Percentiles rank a stretch among this genome's conserved stretches.
These are phyloP conservation scores for Ctenoplectra terminalis DNA, from an alignment of 1,140 invertebrate genomes.

Conservation along the genomic window DNA sequence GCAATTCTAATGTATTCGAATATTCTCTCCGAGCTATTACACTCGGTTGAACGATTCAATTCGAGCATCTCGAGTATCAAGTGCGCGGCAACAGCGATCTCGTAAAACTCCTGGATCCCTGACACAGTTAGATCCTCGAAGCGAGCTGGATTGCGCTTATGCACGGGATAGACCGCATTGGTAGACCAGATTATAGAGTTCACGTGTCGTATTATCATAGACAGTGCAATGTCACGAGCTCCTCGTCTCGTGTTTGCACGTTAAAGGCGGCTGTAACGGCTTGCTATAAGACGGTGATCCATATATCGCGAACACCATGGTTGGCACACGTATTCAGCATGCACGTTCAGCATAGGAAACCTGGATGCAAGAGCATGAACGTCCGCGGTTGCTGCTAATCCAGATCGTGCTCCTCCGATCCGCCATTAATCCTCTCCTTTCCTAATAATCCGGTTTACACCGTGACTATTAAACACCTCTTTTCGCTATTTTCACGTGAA, in stretches of 20 bases:
- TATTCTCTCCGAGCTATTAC: background rate
- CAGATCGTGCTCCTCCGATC: conserved; percentile 48
- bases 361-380: conserved; percentile 41
- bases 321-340: conserved; percentile 45
- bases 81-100: conserved; percentile 13
- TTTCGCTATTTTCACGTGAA: conserved; percentile 4
- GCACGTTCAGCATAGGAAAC: conserved; percentile 31
- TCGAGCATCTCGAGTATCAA: conserved; percentile 30
- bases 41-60: conserved; percentile 29
- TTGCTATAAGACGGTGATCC: conserved; percentile 64
- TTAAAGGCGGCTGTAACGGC: conserved; percentile 55
- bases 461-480: background rate
- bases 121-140: conserved; percentile 49
- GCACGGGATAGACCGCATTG: conserved; percentile 41
- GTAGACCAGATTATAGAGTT: conserved; percentile 65
- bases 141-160: conserved; percentile 38
- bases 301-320: conserved; percentile 44
- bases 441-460: conserved; percentile 27
- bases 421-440: conserved; percentile 29
- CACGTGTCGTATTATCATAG: conserved; percentile 72
- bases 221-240: conserved; percentile 69
- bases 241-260: conserved; percentile 62
- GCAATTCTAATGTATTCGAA: background rate
- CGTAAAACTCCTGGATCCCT: conserved; percentile 56
- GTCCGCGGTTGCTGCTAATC: conserved; percentile 53